Conservation (phyloP, 1,140 invertebrate species). For the Hormaphis cornu region DNA sequence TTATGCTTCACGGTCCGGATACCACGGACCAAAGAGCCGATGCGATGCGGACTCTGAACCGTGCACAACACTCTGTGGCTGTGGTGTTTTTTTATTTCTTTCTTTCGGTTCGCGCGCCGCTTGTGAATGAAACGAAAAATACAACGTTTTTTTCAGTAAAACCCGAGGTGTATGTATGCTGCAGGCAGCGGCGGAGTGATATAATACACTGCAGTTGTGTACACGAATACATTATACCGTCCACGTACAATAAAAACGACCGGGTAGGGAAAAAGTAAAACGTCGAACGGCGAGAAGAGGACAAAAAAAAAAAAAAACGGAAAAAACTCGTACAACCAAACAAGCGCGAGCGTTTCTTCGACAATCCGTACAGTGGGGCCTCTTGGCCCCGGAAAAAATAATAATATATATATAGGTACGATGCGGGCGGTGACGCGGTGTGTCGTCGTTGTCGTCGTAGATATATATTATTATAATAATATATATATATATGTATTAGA, state of each 20-base stretch:
- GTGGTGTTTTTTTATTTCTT: not conserved
- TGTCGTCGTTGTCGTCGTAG: not conserved
- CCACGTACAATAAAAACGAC: not conserved
- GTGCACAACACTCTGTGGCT: not conserved
- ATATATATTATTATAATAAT: not conserved
- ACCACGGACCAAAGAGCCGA: constrained; percentile 23
- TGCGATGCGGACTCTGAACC: constrained; percentile 21
- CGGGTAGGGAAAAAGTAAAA: not conserved
- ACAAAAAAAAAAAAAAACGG: not conserved
- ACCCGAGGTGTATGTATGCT: too few relatives aligned
- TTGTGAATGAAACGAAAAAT: constrained; percentile 23
- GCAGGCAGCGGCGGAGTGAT: too few relatives aligned
- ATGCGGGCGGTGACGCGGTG: not conserved
- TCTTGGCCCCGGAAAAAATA: not conserved
- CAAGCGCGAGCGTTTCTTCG: not conserved
- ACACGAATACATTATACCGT: too few relatives aligned
- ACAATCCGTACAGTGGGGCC: constrained; percentile 10
- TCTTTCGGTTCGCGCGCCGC: constrained; percentile 3
- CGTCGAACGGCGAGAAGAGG: not conserved
- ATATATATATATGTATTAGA: not conserved
- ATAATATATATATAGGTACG: too few relatives aligned
- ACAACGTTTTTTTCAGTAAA: too few relatives aligned
- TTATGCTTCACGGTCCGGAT: constrained; percentile 30
- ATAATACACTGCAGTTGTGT: too few relatives aligned
- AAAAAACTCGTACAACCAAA: not conserved